Evolutionary conservation across 2,888 invertebrate genomes (phyloP).

Genomic region (Nezara viridula): DNA sequence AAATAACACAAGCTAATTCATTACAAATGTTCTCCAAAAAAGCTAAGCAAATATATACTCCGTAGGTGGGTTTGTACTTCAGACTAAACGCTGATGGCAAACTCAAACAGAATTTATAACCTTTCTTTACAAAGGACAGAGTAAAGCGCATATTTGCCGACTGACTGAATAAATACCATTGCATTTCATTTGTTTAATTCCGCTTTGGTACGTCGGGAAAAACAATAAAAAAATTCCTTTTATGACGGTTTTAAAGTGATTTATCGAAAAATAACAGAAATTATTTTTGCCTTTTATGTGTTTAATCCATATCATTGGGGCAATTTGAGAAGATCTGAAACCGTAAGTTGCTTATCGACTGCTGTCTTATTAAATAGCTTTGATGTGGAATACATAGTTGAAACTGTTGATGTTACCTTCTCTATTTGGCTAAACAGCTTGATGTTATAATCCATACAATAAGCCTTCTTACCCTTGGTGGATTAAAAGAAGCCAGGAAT

Average conservation of each 20-base stretch:
- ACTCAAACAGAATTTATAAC: slow-evolving; percentile 16
- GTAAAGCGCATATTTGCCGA: background rate
- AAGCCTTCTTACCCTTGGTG: no score
- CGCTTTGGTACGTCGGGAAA: background rate
- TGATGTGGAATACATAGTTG: no score
- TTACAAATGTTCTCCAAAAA: background rate
- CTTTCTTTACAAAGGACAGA: background rate
- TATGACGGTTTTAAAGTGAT: background rate
- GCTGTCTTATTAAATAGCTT: no score
- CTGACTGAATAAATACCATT: slow-evolving; percentile 7
- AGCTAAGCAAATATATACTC: background rate
- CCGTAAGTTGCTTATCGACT: background rate
- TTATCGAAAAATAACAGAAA: background rate
- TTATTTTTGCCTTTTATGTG: background rate
- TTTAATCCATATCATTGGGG: background rate
- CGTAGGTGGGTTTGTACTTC: background rate
- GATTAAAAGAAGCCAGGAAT: no score
- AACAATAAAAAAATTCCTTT: background rate
- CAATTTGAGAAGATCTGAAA: background rate
- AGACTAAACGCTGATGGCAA: background rate
- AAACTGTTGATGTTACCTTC: no score
- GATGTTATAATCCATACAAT: no score
- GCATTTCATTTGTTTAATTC: background rate
- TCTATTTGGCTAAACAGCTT: no score
- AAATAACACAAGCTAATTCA: no score